Percentiles rank a stretch among this genome's conserved stretches.
These are phyloP conservation scores for Tribolium freemani DNA, from an alignment of 2,888 invertebrate genomes.

Conservation along the genomic window DNA sequence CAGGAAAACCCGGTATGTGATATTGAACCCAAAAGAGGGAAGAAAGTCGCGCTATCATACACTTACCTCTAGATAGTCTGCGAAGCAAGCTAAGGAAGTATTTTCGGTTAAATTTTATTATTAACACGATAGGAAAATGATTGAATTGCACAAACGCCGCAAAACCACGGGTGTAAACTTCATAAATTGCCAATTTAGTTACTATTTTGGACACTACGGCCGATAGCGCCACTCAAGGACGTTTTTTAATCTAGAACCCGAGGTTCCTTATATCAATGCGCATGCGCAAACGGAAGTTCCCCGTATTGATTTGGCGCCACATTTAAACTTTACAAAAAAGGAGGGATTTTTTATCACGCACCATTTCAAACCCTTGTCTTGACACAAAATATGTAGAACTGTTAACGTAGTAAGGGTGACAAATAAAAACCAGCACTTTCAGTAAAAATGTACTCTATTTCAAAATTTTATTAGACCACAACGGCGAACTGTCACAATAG, in stretches of 20 bases:
- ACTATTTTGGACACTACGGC: background rate
- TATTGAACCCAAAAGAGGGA: background rate
- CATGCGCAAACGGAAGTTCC: constrained; percentile 26
- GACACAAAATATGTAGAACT: background rate
- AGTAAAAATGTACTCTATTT: constrained; percentile 17
- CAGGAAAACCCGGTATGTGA: constrained; percentile 40
- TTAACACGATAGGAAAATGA: constrained; percentile 19
- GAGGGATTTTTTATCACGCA: constrained; percentile 12
- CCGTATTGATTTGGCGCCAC: constrained; percentile 11
- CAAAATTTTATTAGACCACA: background rate
- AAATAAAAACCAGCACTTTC: background rate
- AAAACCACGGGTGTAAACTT: constrained; percentile 66
- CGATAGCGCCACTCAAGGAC: constrained; percentile 32
- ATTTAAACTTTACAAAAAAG: constrained; percentile 2
- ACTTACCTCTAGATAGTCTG: constrained; percentile 27
- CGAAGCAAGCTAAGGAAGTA: constrained; percentile 23
- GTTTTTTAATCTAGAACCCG: constrained; percentile 27
- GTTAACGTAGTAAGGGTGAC: background rate
- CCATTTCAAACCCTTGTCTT: too few relatives aligned
- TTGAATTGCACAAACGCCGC: constrained; percentile 57
- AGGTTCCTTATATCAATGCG: background rate
- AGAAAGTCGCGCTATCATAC: background rate
- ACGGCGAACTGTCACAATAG: background rate
- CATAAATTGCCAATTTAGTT: constrained; percentile 45
- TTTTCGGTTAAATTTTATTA: constrained; percentile 14